These are phyloP conservation scores for Aldabrachelys gigantea DNA, from an alignment of 2,113 vertebrate genomes.

Conservation along the genomic window DNA sequence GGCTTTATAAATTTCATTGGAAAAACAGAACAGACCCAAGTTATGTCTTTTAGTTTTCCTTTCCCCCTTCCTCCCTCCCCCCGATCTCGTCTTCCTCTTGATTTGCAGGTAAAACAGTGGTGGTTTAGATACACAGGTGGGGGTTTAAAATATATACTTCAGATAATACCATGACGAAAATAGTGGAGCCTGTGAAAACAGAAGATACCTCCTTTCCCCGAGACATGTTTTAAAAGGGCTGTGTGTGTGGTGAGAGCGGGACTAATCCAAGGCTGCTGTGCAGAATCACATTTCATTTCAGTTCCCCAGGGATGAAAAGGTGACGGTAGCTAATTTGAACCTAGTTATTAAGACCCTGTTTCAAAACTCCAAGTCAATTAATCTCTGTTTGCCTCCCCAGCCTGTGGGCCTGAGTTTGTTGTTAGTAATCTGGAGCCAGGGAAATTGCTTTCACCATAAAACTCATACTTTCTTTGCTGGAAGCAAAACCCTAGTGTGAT, in stretches of 20 bases:
- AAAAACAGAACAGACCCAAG: conserved; percentile 10
- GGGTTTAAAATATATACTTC: not conserved
- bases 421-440: conserved; percentile 15
- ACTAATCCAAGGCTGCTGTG: not conserved
- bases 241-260: rapidly evolving
- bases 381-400: rapidly evolving
- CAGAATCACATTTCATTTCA: not conserved
- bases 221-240: not conserved
- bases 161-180: not conserved
- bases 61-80: not conserved
- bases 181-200: not conserved
- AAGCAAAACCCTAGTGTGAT: not conserved
- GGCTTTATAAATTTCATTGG: conserved; percentile 52
- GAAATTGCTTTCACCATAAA: not conserved
- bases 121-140: not conserved
- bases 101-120: not conserved
- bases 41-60: conserved; percentile 5
- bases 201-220: not conserved
- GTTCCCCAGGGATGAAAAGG: not conserved
- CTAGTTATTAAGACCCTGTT: conserved; percentile 23
- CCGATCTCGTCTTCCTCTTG: not conserved
- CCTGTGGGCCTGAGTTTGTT: not conserved
- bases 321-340: conserved; percentile 50
- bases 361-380: conserved; percentile 44
- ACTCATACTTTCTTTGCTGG: rapidly evolving